Conservation (phyloP, 35 echinoderm and acorn worm genomes). For the Ophioderma brevispina region DNA sequence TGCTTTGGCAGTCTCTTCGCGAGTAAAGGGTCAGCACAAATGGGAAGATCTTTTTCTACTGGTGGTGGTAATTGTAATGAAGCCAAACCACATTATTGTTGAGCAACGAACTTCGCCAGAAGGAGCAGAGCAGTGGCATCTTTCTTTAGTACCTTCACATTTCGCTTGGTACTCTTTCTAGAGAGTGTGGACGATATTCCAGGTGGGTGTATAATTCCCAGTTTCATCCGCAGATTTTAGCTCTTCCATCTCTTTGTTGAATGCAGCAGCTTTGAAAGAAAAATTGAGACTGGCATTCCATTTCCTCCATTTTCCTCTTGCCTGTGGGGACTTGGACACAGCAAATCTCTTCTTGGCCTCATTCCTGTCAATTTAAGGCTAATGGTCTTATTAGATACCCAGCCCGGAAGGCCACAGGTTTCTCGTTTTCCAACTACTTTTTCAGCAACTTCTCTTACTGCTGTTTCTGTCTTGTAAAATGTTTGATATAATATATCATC, state of each 20-base stretch:
- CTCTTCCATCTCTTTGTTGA: conserved; percentile 36
- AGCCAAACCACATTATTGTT: background rate
- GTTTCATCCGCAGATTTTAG: conserved; percentile 15
- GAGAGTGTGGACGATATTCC: conserved; percentile 32
- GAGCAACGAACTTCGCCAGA: background rate
- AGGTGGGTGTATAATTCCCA: conserved; percentile 30
- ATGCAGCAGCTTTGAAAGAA: conserved; percentile 8
- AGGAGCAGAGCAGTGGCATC: background rate
- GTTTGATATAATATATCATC: no score
- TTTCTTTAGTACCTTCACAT: conserved; percentile 10
- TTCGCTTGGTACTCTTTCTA: conserved; percentile 18
- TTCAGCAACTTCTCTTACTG: conserved; percentile 1
- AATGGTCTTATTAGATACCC: conserved; percentile 23
- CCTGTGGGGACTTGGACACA: background rate
- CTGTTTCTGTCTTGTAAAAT: no score
- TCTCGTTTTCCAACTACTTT: conserved; percentile 4
- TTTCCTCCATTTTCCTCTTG: conserved; percentile 33
- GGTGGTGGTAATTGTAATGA: no score
- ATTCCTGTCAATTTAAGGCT: background rate
- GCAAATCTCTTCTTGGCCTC: conserved; percentile 3
- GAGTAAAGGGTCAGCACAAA: conserved; percentile 12
- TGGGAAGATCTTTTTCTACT: conserved; percentile 15
- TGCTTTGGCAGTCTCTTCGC: conserved; percentile 26
- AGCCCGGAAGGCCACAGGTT: conserved; percentile 16
- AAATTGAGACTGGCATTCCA: conserved; percentile 2